Percentiles rank a stretch among this genome's conserved stretches.
These are phyloP conservation scores for Adelges cooleyi DNA, from an alignment of 1,140 invertebrate genomes.

Conservation along the genomic window DNA sequence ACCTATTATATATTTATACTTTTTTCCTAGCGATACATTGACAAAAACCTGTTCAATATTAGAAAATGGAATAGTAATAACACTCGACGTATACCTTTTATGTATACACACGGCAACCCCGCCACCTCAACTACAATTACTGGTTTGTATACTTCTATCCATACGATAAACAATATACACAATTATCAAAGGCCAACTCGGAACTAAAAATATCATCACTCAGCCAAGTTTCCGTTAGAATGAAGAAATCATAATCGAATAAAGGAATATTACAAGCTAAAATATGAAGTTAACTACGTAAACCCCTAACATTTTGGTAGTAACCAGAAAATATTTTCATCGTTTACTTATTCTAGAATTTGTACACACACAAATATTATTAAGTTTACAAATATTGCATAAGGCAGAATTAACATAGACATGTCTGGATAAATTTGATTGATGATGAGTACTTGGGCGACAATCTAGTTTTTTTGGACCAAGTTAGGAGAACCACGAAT, in stretches of 20 bases:
- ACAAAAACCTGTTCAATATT: background rate
- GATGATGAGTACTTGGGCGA: background rate
- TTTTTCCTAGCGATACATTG: background rate
- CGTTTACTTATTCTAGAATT: too few relatives aligned
- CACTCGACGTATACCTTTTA: background rate
- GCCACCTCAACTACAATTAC: background rate
- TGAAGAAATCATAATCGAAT: background rate
- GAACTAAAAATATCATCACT: background rate
- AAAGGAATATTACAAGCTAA: background rate
- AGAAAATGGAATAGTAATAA: background rate
- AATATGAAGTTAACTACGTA: background rate
- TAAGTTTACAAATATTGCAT: too few relatives aligned
- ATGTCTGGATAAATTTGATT: background rate
- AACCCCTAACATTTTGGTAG: background rate
- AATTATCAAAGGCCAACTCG: background rate
- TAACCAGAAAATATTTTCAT: background rate
- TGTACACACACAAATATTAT: too few relatives aligned
- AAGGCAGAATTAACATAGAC: too few relatives aligned
- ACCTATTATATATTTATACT: background rate
- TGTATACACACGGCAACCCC: background rate
- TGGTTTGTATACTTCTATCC: background rate
- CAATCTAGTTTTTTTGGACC: background rate
- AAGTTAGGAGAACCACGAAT: background rate
- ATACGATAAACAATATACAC: background rate
- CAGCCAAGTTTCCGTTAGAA: background rate